These are phyloP conservation scores for Lasius platythorax DNA, from an alignment of 2,888 invertebrate genomes.

Conservation along the genomic window DNA sequence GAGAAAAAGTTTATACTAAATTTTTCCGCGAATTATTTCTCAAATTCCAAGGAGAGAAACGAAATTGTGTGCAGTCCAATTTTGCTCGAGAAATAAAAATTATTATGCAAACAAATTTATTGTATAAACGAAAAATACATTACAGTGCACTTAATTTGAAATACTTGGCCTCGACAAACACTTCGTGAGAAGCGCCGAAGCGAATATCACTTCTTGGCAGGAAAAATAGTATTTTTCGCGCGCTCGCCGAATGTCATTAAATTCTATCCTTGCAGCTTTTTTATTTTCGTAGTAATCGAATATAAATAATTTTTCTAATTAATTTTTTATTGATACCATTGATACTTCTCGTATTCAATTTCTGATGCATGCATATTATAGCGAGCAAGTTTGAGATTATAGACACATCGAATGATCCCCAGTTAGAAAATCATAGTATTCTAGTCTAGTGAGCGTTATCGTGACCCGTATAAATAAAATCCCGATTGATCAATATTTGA, in stretches of 20 bases:
- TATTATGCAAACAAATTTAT: background rate
- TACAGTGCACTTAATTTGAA: conserved; percentile 29
- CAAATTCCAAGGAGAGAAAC: background rate
- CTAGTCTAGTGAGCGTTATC: conserved; percentile 15
- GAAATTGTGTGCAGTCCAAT: background rate
- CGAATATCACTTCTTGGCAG: conserved; percentile 30
- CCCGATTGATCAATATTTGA: conserved; percentile 33
- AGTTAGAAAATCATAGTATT: conserved; percentile 26
- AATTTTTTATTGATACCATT: background rate
- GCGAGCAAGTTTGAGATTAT: background rate
- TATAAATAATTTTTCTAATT: conserved; percentile 44
- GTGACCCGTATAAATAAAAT: conserved; percentile 40
- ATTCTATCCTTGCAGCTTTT: conserved; percentile 5
- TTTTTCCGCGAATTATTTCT: background rate
- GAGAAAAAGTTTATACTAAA: background rate
- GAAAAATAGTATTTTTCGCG: conserved; percentile 36
- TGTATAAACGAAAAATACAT: conserved; percentile 1
- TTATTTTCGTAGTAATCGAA: background rate
- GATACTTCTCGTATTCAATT: background rate
- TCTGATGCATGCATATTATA: conserved; percentile 27
- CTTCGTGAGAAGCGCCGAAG: background rate
- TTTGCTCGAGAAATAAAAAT: background rate
- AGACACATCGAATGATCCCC: conserved; percentile 13
- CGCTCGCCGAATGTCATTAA: conserved; percentile 7
- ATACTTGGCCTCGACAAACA: background rate